A percentile compares a stretch with the other conserved stretches of the same genome.
These are phyloP conservation scores for Limnephilus marmoratus DNA, from an alignment of 2,888 invertebrate genomes.

Conservation along the genomic window DNA sequence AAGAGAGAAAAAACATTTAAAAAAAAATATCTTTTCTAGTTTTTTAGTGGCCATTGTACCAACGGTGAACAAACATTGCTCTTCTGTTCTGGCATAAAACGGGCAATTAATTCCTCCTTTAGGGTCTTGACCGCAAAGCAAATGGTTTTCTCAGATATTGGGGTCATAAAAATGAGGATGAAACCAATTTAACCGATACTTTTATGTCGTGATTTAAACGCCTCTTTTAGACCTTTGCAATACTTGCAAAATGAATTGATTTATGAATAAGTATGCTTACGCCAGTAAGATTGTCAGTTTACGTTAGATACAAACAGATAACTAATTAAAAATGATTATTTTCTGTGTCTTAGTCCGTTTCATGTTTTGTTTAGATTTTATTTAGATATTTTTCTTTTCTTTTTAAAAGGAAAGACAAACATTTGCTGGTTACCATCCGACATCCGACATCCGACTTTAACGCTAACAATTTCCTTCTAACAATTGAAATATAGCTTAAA, in stretches of 20 bases:
- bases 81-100: slow-evolving; percentile 5
- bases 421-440: no score
- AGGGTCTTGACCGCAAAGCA: not conserved
- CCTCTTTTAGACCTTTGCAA: not conserved
- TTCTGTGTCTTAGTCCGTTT: no score
- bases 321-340: no score
- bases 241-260: not conserved
- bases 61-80: not conserved
- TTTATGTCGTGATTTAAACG: not conserved
- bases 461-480: no score
- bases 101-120: slow-evolving; percentile 34
- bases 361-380: no score
- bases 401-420: no score
- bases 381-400: no score
- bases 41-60: not conserved
- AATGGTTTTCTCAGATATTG: slow-evolving; percentile 13
- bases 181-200: not conserved
- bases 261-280: not conserved
- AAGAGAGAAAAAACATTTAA: no score
- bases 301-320: no score
- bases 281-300: not conserved
- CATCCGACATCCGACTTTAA: no score
- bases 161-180: slow-evolving; percentile 27
- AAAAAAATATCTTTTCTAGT: no score
- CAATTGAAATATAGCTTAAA: no score